Evolutionary conservation across 2,113 vertebrate species (phyloP).

Genomic region (Apodemus speciosus): DNA sequence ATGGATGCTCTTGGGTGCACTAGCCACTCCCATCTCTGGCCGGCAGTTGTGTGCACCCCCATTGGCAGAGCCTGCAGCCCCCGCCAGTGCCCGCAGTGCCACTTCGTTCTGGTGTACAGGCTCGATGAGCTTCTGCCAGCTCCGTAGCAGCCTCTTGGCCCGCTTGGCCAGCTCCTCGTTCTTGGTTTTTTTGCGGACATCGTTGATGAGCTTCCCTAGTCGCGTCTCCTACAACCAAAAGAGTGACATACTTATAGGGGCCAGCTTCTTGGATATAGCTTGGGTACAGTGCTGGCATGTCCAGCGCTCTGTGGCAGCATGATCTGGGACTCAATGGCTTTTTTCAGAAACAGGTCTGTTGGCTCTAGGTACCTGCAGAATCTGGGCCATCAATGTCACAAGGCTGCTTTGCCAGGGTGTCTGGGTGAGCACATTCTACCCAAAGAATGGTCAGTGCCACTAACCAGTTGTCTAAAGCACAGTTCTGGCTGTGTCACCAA

Average conservation of each 20-base stretch:
- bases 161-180: constrained; percentile 95
- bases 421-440: background rate
- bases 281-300: background rate
- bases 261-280: background rate
- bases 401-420: background rate
- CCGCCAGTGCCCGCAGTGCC: constrained; percentile 85
- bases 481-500: background rate
- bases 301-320: background rate
- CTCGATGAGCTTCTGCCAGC: constrained; percentile 95
- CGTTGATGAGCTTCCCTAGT: constrained; percentile 96
- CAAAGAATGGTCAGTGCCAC: background rate
- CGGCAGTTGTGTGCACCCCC: constrained; percentile 88
- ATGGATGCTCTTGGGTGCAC: constrained; percentile 86
- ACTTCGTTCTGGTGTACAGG: constrained; percentile 87
- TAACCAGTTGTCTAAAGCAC: background rate
- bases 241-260: background rate
- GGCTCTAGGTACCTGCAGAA: background rate
- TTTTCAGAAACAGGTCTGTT: background rate
- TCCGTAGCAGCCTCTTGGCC: constrained; percentile 94
- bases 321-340: background rate
- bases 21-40: constrained; percentile 86
- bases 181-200: constrained; percentile 95
- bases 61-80: constrained; percentile 90
- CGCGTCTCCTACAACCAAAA: constrained; percentile 90
- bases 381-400: background rate